Conservation (phyloP, 2,113 vertebrate genomes). For the Phaethon lepturus region DNA sequence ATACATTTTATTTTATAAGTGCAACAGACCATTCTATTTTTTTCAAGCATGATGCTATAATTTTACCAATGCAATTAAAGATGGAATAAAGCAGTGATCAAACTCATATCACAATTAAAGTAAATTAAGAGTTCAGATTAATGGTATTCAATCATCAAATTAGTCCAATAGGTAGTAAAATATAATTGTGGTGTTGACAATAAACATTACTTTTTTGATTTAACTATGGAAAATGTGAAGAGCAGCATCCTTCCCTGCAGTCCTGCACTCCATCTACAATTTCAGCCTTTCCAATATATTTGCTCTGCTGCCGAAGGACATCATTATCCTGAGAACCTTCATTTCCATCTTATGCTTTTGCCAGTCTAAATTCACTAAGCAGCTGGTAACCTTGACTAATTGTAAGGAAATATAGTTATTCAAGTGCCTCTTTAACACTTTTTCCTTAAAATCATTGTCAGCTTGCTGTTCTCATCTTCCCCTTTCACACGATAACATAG, state of each 20-base stretch:
- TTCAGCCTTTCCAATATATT: not conserved
- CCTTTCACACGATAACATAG: not conserved
- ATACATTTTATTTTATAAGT: not conserved
- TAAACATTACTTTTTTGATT: not conserved
- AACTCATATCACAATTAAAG: not conserved
- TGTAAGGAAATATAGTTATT: not conserved
- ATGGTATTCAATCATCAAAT: not conserved
- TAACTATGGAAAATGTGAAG: not conserved
- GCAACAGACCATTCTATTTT: not conserved
- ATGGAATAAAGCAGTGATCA: not conserved
- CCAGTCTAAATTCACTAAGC: not conserved
- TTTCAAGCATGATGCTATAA: not conserved
- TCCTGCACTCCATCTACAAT: not conserved
- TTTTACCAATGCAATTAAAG: not conserved
- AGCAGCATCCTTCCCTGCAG: not conserved
- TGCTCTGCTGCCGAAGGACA: not conserved
- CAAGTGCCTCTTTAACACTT: not conserved
- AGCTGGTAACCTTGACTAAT: not conserved
- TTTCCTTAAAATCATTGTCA: not conserved
- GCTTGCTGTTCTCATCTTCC: not conserved
- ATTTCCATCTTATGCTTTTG: not conserved
- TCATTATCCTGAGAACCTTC: not conserved
- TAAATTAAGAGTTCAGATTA: not conserved
- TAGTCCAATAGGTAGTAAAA: not conserved
- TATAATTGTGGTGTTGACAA: not conserved